phyloP scores from a whole-genome alignment of 1,140 invertebrate species.

The Drosophila eugracilis region DNA sequence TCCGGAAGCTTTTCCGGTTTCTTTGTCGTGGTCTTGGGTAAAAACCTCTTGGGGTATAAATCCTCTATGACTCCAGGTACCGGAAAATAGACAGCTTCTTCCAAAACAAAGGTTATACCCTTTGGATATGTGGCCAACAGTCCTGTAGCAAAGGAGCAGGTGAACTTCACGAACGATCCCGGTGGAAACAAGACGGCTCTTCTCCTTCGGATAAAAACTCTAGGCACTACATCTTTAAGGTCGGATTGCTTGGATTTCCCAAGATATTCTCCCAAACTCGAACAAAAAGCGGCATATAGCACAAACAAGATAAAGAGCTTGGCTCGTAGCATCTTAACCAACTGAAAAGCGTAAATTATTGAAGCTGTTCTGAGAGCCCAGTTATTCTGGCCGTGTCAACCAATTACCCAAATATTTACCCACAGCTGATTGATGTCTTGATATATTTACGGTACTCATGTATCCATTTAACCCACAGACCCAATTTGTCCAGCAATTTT shows the following conservation, averaged over 20 bases:
- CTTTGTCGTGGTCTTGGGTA: conserved; percentile 56
- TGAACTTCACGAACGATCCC: conserved; percentile 69
- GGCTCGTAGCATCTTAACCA: conserved; percentile 47
- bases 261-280: conserved; percentile 9
- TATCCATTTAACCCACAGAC: conserved; percentile 34
- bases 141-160: conserved; percentile 53
- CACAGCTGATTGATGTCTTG: conserved; percentile 56
- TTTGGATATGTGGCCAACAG: conserved; percentile 61
- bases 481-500: conserved; percentile 36
- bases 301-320: conserved; percentile 38
- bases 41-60: conserved; percentile 67
- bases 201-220: conserved; percentile 57
- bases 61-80: conserved; percentile 57
- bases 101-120: conserved; percentile 64
- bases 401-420: conserved; percentile 64
- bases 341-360: conserved; percentile 25
- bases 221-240: conserved; percentile 19
- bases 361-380: not conserved
- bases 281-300: conserved; percentile 11
- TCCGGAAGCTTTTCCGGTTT: conserved; percentile 45
- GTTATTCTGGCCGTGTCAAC: conserved; percentile 29
- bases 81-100: conserved; percentile 73
- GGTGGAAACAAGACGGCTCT: conserved; percentile 72
- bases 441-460: conserved; percentile 53
- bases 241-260: conserved; percentile 3